phyloP scores from a whole-genome alignment of 1,140 invertebrate species.

The Phthorimaea operculella region DNA sequence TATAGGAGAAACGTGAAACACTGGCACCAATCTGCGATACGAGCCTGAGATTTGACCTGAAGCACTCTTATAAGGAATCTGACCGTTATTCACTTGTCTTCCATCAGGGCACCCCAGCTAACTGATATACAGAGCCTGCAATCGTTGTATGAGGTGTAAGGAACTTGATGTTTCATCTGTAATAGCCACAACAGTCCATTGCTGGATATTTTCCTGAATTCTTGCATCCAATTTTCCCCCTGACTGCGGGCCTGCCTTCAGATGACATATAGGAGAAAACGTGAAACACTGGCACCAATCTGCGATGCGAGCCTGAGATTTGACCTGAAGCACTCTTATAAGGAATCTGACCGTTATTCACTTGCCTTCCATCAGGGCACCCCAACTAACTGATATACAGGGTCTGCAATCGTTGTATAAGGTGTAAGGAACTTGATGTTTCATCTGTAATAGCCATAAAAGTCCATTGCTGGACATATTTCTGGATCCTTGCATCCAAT shows the following conservation, averaged over 20 bases:
- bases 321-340: slow-evolving; percentile 52
- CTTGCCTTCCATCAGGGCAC: slow-evolving; percentile 34
- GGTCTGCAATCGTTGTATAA: too few relatives aligned
- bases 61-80: slow-evolving; percentile 50
- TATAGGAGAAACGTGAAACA: slow-evolving; percentile 57
- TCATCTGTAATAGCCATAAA: too few relatives aligned
- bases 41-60: slow-evolving; percentile 50
- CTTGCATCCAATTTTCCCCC: neutral
- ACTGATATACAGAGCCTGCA: too few relatives aligned
- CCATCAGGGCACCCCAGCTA: slow-evolving; percentile 24
- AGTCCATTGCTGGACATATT: too few relatives aligned
- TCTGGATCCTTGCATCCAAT: too few relatives aligned
- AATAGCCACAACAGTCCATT: too few relatives aligned
- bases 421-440: too few relatives aligned
- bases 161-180: too few relatives aligned
- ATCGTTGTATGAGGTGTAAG: too few relatives aligned
- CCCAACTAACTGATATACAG: neutral
- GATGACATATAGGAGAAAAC: slow-evolving; percentile 60
- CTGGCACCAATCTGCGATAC: slow-evolving; percentile 52
- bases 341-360: slow-evolving; percentile 49
- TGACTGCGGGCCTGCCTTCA: slow-evolving; percentile 6
- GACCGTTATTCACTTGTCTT: slow-evolving; percentile 44
- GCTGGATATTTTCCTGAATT: too few relatives aligned
- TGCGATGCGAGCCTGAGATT: slow-evolving; percentile 46
- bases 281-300: slow-evolving; percentile 55